A percentile compares a stretch with the other conserved stretches of the same genome.
phyloP scores from a whole-genome alignment of 2,888 invertebrate genomes.

The Pyrocoelia pectoralis region DNA sequence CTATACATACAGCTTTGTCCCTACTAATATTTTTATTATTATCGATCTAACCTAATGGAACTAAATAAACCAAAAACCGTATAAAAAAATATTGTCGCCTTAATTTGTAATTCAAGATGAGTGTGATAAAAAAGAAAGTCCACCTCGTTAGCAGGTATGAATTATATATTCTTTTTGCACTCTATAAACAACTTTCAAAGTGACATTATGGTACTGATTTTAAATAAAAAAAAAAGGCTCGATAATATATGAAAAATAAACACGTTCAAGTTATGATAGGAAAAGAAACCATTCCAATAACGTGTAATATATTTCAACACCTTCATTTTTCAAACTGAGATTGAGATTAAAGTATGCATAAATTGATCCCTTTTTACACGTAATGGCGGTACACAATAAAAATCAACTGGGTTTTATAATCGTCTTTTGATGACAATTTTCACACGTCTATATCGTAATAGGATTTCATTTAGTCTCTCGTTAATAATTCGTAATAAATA shows the following conservation, averaged over 20 bases:
- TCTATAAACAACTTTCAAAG: slow-evolving; percentile 54
- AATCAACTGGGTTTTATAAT: background rate
- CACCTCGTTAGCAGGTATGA: slow-evolving; percentile 51
- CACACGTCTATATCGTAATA: background rate
- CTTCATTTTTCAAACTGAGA: slow-evolving; percentile 36
- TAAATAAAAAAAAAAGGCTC: slow-evolving; percentile 47
- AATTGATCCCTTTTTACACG: slow-evolving; percentile 23
- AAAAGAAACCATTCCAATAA: slow-evolving; percentile 32
- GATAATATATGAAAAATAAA: slow-evolving; percentile 53
- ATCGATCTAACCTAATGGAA: background rate
- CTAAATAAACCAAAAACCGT: background rate
- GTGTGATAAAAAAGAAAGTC: slow-evolving; percentile 31
- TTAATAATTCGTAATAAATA: background rate
- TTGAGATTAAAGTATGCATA: slow-evolving; percentile 30
- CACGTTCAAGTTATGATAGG: slow-evolving; percentile 29
- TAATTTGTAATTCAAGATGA: slow-evolving; percentile 24
- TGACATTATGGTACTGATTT: slow-evolving; percentile 54
- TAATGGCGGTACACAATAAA: background rate
- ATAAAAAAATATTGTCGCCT: slow-evolving; percentile 20
- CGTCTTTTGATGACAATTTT: background rate
- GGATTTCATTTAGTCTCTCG: background rate
- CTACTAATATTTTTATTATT: slow-evolving; percentile 20
- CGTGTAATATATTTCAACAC: slow-evolving; percentile 43
- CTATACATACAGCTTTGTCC: slow-evolving; percentile 28
- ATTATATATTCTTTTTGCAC: slow-evolving; percentile 48